phyloP scores from a whole-genome alignment of 2,113 vertebrate genomes.

The Tringa solitaria region DNA sequence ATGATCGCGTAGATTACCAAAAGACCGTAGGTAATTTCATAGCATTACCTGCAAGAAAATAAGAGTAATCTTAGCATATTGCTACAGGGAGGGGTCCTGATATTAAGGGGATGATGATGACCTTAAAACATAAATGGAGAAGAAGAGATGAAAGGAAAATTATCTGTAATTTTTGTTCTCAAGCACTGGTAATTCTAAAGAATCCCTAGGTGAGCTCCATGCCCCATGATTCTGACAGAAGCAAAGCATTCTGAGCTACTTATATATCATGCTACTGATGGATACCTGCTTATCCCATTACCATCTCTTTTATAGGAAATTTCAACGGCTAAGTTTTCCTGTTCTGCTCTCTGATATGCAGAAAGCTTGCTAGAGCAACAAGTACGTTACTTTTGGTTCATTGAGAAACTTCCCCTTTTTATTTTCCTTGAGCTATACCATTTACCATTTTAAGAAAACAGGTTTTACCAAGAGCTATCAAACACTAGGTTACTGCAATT shows the following conservation, averaged over 20 bases:
- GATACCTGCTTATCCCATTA: neutral
- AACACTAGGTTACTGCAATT: neutral
- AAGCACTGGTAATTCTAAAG: slow-evolving; percentile 20
- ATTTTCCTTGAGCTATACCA: neutral
- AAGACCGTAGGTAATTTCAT: slow-evolving; percentile 27
- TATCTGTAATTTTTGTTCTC: slow-evolving; percentile 41
- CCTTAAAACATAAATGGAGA: slow-evolving; percentile 38
- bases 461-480: neutral
- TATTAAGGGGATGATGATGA: slow-evolving; percentile 24
- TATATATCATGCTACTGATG: neutral
- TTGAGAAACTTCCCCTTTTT: neutral
- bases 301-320: neutral
- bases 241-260: neutral
- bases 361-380: neutral
- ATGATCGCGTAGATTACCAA: neutral
- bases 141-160: slow-evolving; percentile 60
- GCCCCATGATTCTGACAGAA: neutral
- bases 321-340: neutral
- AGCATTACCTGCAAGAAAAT: slow-evolving; percentile 51
- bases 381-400: neutral
- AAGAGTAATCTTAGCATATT: slow-evolving; percentile 52
- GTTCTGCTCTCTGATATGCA: neutral
- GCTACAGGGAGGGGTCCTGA: slow-evolving; percentile 11
- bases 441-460: neutral
- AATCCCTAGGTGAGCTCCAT: neutral